Conservation (phyloP, 2,113 vertebrate species). For the Anthoscopus minutus region DNA sequence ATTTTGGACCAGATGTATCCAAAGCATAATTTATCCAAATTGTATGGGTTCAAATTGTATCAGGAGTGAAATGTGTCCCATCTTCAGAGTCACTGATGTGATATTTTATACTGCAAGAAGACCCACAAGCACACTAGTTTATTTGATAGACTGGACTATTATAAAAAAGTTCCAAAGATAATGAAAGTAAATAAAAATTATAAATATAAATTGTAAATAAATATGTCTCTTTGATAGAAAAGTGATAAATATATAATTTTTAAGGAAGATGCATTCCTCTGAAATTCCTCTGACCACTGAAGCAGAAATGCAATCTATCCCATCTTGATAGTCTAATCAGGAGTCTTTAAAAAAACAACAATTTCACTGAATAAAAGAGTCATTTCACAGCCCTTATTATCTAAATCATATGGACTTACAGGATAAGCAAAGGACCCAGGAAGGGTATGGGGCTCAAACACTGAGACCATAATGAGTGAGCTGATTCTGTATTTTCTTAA, state of each 20-base stretch:
- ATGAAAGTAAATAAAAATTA: neutral
- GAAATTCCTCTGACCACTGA: neutral
- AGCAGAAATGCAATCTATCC: neutral
- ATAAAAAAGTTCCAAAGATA: neutral
- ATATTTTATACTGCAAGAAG: neutral
- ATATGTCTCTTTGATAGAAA: neutral
- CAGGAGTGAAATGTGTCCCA: neutral
- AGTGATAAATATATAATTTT: neutral
- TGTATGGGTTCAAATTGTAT: neutral
- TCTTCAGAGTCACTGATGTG: neutral
- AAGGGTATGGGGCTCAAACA: neutral
- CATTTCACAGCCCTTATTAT: neutral
- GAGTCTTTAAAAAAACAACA: neutral
- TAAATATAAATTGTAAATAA: neutral
- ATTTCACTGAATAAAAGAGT: neutral
- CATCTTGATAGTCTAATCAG: neutral
- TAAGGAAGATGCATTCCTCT: neutral
- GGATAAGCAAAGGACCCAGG: neutral
- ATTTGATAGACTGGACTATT: neutral
- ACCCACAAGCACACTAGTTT: neutral
- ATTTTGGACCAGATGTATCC: neutral
- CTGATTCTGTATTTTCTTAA: neutral
- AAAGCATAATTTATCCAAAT: neutral
- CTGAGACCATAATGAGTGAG: neutral
- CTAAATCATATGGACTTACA: neutral